phyloP scores from a whole-genome alignment of 2,797 vertebrate genomes.

The Buphagus erythrorhynchus region DNA sequence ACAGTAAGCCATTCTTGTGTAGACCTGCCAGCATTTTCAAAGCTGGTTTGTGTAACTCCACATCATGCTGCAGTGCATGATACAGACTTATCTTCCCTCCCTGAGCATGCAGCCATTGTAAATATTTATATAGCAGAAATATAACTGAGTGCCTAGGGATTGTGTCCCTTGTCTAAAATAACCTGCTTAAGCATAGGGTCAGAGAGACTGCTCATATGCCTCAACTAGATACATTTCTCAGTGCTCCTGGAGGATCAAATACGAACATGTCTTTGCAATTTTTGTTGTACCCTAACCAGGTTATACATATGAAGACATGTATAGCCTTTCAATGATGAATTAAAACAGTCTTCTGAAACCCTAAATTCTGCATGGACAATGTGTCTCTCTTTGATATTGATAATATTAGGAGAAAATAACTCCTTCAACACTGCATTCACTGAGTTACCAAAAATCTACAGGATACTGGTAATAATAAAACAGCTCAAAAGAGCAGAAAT shows the following conservation, averaged over 20 bases:
- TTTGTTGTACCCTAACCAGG: background rate
- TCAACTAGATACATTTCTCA: background rate
- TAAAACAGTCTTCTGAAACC: background rate
- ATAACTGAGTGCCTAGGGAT: background rate
- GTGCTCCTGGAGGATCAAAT: background rate
- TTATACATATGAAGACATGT: background rate
- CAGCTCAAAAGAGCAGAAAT: background rate
- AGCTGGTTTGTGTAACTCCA: background rate
- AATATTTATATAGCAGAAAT: background rate
- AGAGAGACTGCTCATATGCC: background rate
- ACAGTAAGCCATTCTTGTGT: background rate
- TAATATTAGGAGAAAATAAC: background rate
- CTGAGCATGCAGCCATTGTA: background rate
- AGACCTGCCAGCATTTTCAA: background rate
- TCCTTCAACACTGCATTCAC: background rate
- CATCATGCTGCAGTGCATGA: background rate
- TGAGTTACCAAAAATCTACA: background rate
- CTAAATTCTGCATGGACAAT: background rate
- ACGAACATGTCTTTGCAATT: background rate
- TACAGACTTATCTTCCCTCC: background rate
- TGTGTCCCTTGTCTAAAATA: background rate
- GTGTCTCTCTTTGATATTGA: background rate
- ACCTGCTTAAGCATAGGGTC: background rate
- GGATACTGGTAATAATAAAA: background rate
- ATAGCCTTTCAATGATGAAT: background rate